These are phyloP conservation scores for Mus minutoides DNA, from an alignment of 2,797 vertebrate genomes.

Conservation along the genomic window DNA sequence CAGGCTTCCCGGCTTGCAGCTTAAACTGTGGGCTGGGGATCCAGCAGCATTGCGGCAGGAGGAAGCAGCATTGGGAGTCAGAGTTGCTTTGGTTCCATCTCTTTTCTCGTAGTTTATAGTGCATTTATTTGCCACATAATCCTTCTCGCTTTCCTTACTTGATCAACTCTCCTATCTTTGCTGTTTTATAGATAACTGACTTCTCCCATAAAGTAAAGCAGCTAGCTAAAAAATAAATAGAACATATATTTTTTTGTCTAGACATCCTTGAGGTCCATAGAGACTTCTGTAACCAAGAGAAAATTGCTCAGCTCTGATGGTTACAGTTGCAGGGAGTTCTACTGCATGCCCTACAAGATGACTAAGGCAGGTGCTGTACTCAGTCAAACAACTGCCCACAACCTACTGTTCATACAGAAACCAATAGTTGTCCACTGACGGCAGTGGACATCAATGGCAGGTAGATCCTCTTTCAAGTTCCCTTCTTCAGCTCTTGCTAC, in stretches of 20 bases:
- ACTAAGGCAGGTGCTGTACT: background rate
- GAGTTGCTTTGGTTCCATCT: background rate
- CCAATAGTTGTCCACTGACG: background rate
- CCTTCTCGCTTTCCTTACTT: background rate
- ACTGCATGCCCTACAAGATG: background rate
- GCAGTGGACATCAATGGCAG: background rate
- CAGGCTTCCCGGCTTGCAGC: background rate
- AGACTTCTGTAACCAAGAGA: background rate
- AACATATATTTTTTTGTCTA: slow-evolving; percentile 11
- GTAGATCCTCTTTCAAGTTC: background rate
- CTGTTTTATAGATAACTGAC: background rate
- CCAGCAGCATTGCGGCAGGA: background rate
- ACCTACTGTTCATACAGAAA: background rate
- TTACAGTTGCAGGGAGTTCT: background rate
- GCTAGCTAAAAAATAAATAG: slow-evolving; percentile 30
- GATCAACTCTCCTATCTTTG: background rate
- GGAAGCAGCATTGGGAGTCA: background rate
- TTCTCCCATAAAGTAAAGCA: slow-evolving; percentile 44
- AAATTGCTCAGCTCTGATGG: slow-evolving; percentile 21
- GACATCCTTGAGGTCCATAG: background rate
- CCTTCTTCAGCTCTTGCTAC: background rate
- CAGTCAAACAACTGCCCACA: slow-evolving; percentile 51
- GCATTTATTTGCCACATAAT: background rate
- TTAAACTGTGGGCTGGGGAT: background rate
- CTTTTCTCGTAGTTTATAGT: background rate